Conservation (phyloP, 1,140 invertebrate genomes). For the Bradynema listronoti region DNA sequence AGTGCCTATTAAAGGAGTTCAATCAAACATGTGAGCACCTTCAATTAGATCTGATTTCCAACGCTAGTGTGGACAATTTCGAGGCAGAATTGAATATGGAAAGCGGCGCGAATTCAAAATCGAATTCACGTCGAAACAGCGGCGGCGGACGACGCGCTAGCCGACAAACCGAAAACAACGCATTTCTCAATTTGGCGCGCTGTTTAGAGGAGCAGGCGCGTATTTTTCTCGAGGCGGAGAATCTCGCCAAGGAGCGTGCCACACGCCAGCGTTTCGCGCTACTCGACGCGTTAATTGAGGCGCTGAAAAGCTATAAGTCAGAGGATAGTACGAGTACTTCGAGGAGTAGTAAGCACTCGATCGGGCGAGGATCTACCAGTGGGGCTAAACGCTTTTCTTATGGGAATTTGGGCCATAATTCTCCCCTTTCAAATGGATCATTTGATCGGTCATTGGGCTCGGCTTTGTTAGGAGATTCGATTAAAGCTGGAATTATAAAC, state of each 20-base stretch:
- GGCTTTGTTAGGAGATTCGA: no score
- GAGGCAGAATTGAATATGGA: slow-evolving; percentile 2
- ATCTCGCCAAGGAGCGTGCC: slow-evolving; percentile 6
- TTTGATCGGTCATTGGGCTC: neutral
- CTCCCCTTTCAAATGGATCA: neutral
- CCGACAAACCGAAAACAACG: neutral
- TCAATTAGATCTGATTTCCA: neutral
- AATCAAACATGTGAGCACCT: neutral
- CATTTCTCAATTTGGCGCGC: slow-evolving; percentile 5
- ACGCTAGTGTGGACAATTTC: neutral
- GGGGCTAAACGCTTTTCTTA: neutral
- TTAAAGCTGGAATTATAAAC: no score
- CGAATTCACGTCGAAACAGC: neutral
- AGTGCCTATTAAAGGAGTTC: neutral
- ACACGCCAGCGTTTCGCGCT: slow-evolving; percentile 16
- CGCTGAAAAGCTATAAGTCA: slow-evolving; percentile 2
- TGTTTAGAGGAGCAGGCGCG: neutral
- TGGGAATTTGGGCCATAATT: neutral
- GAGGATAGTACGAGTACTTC: slow-evolving; percentile 1
- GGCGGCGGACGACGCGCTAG: neutral
- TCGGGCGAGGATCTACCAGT: neutral
- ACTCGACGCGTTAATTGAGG: slow-evolving; percentile 21
- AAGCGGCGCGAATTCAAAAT: neutral
- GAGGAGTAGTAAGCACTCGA: neutral
- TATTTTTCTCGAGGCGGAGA: slow-evolving; percentile 6